Percentiles rank a stretch among this genome's conserved stretches.
Evolutionary conservation across 1,140 invertebrate genomes (phyloP).

Genomic region (Pseudomyrmex flavicornis): DNA sequence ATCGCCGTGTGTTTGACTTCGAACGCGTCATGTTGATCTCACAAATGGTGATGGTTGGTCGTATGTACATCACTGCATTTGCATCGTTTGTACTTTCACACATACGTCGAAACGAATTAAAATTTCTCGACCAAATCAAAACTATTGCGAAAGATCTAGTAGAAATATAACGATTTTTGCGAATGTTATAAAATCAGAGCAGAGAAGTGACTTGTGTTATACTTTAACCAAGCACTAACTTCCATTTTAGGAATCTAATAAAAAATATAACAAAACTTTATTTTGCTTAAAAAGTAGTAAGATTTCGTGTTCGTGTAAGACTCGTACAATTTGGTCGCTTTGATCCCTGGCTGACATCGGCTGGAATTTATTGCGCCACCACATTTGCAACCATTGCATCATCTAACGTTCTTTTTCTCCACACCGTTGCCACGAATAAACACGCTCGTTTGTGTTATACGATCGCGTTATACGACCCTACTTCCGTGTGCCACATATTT

Average conservation of each 20-base stretch:
- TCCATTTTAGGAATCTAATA: no score
- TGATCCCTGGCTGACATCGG: conserved; percentile 53
- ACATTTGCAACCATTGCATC: conserved; percentile 44
- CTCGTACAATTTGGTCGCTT: conserved; percentile 28
- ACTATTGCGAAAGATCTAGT: no score
- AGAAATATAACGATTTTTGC: no score
- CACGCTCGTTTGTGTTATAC: conserved; percentile 1
- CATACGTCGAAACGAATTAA: no score
- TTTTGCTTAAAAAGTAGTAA: neutral
- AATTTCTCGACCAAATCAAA: no score
- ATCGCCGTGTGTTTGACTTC: neutral
- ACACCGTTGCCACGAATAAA: neutral
- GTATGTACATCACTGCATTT: neutral
- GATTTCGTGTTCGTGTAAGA: conserved; percentile 6
- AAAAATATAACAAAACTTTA: no score
- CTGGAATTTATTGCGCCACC: conserved; percentile 71
- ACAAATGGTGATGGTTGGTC: neutral
- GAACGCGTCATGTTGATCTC: conserved; percentile 23
- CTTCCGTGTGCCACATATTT: conserved; percentile 26
- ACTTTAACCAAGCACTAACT: no score
- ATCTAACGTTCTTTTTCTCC: conserved; percentile 26
- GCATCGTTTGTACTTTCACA: no score
- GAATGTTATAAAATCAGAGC: no score
- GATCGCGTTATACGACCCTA: conserved; percentile 13
- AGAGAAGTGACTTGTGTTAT: no score